Percentiles rank a stretch among this genome's conserved stretches.
phyloP scores from a whole-genome alignment of 1,140 invertebrate genomes.

The Macrobrachium nipponense region DNA sequence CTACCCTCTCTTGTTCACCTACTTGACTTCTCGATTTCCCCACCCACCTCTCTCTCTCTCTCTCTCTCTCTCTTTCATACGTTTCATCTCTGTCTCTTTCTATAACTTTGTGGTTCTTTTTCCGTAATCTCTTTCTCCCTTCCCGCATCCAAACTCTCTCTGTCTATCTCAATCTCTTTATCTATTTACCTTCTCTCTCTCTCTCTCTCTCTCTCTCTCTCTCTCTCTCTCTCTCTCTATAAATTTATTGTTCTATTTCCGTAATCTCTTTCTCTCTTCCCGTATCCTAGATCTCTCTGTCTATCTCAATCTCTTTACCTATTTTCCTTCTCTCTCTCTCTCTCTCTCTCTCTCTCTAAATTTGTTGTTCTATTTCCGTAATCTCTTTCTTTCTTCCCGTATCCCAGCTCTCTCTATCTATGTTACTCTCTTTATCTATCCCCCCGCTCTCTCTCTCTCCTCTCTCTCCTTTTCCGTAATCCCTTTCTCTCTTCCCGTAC shows the following conservation, averaged over 20 bases:
- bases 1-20: neutral
- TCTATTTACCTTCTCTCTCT: too few species aligned
- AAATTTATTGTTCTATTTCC: neutral
- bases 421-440: too few species aligned
- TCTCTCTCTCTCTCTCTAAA: too few species aligned
- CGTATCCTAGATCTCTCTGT: neutral
- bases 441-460: neutral
- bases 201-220: slow-evolving; percentile 6
- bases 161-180: neutral
- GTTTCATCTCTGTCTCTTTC: neutral
- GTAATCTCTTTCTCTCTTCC: slow-evolving; percentile 3
- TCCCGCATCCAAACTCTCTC: neutral
- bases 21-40: neutral
- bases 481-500: neutral
- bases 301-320: too few species aligned
- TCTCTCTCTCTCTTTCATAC: slow-evolving; percentile 12
- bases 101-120: neutral
- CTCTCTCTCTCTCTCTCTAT: neutral
- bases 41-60: slow-evolving; percentile 8
- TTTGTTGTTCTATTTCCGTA: neutral
- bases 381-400: slow-evolving; percentile 2
- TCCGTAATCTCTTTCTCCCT: neutral
- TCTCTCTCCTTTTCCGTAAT: neutral
- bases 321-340: neutral
- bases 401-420: too few species aligned